These are phyloP conservation scores for Danio jaintianensis DNA, from an alignment of 2,797 vertebrate genomes.

Conservation along the genomic window DNA sequence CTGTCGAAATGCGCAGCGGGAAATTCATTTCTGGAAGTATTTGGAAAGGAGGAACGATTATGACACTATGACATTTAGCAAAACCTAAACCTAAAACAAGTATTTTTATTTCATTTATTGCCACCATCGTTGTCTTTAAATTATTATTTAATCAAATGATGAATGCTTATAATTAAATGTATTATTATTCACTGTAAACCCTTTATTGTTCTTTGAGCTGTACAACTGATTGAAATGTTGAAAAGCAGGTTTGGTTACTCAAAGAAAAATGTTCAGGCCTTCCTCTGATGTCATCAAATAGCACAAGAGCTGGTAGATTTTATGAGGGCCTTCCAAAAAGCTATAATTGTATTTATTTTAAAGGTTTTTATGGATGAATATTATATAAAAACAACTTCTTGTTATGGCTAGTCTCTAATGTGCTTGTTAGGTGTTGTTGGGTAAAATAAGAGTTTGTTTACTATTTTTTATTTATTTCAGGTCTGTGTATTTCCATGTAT, in stretches of 20 bases:
- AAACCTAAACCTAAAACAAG: slow-evolving; percentile 72
- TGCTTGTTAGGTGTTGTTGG: neutral
- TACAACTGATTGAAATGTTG: neutral
- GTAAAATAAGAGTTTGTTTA: neutral
- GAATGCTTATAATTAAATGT: too few relatives aligned
- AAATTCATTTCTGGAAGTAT: slow-evolving; percentile 49
- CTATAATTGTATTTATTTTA: neutral
- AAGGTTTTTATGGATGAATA: neutral
- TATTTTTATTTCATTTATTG: slow-evolving; percentile 62
- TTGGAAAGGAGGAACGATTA: slow-evolving; percentile 55
- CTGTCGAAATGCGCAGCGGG: slow-evolving; percentile 67
- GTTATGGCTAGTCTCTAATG: neutral
- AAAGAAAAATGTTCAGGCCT: slow-evolving; percentile 3
- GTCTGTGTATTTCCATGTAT: slow-evolving; percentile 2
- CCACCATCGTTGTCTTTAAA: neutral
- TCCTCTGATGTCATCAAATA: neutral
- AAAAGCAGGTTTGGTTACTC: slow-evolving; percentile 20
- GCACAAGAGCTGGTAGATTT: neutral
- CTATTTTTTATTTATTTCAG: neutral
- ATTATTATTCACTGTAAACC: too few relatives aligned
- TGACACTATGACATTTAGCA: slow-evolving; percentile 70
- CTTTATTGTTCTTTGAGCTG: neutral
- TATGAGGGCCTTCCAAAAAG: neutral
- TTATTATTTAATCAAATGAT: too few relatives aligned
- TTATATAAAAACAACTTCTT: neutral